A percentile compares a stretch with the other conserved stretches of the same genome.
These are phyloP conservation scores for Lanistes nyassanus DNA, from an alignment of 1,140 invertebrate genomes.

Conservation along the genomic window DNA sequence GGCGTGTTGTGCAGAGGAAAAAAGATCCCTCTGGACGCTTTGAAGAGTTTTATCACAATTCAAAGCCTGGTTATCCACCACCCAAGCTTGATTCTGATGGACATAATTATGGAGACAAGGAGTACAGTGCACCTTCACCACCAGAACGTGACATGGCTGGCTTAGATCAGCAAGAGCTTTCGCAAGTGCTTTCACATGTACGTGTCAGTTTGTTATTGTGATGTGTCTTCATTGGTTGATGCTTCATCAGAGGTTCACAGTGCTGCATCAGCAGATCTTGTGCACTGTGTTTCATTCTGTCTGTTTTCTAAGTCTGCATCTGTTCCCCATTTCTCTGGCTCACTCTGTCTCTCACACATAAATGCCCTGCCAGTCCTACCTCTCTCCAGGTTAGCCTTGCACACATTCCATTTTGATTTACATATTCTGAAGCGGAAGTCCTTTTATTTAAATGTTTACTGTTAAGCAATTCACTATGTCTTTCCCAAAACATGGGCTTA, in stretches of 20 bases:
- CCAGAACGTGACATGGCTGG: constrained; percentile 76
- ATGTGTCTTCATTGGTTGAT: neutral
- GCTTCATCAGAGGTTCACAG: neutral
- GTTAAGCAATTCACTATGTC: too few species aligned
- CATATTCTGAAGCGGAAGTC: too few species aligned
- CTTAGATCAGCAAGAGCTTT: constrained; percentile 39
- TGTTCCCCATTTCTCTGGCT: too few species aligned
- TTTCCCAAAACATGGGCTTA: too few species aligned
- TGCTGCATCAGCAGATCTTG: neutral
- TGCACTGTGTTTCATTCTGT: too few species aligned
- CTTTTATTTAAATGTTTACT: too few species aligned
- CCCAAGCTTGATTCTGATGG: constrained; percentile 68
- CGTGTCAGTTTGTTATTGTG: neutral
- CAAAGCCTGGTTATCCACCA: constrained; percentile 68
- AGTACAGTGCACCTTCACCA: constrained; percentile 80
- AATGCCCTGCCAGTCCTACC: too few species aligned
- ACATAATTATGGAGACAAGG: constrained; percentile 76
- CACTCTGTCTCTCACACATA: too few species aligned
- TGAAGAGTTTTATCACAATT: constrained; percentile 57
- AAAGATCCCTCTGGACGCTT: constrained; percentile 35
- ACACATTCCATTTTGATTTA: too few species aligned
- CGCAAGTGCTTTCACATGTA: constrained; percentile 25
- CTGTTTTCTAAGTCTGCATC: too few species aligned
- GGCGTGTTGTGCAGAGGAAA: constrained; percentile 30
- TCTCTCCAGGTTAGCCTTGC: too few species aligned